These are phyloP conservation scores for Crypturellus tataupa DNA, from an alignment of 2,797 vertebrate genomes.

Conservation along the genomic window DNA sequence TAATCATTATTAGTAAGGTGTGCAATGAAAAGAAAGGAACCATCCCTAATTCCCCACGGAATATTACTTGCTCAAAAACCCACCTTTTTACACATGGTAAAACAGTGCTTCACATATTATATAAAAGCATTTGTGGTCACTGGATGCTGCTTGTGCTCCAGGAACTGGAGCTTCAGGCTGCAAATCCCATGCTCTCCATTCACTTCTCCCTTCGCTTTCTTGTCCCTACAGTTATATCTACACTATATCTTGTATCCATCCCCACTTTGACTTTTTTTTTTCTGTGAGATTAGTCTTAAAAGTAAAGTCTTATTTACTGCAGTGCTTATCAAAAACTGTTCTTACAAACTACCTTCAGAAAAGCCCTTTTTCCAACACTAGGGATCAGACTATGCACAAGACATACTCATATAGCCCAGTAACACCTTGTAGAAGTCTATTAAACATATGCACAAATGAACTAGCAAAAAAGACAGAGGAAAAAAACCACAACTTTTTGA, in stretches of 20 bases:
- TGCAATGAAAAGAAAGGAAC: neutral
- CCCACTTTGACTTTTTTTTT: neutral
- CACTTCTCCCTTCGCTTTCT: neutral
- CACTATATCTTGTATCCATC: neutral
- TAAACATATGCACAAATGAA: neutral
- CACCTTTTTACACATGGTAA: neutral
- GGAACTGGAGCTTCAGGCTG: neutral
- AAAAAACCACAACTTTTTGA: neutral
- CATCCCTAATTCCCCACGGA: neutral
- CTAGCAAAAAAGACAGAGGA: too few relatives aligned
- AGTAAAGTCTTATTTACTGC: neutral
- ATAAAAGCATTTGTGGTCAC: neutral
- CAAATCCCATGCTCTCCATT: neutral
- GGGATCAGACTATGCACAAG: neutral
- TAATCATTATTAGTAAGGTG: too few relatives aligned
- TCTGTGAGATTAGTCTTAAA: neutral
- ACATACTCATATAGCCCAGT: neutral
- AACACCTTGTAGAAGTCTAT: neutral
- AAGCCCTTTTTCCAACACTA: neutral
- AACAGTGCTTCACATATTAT: neutral
- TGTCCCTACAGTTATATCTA: too few relatives aligned
- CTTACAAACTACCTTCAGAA: neutral
- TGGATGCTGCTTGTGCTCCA: neutral
- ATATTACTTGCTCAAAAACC: too few relatives aligned
- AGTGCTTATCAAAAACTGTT: neutral